Base-by-base conservation (phyloP, 2,113 vertebrate species). In the Ptilonorhynchus violaceus region DNA sequence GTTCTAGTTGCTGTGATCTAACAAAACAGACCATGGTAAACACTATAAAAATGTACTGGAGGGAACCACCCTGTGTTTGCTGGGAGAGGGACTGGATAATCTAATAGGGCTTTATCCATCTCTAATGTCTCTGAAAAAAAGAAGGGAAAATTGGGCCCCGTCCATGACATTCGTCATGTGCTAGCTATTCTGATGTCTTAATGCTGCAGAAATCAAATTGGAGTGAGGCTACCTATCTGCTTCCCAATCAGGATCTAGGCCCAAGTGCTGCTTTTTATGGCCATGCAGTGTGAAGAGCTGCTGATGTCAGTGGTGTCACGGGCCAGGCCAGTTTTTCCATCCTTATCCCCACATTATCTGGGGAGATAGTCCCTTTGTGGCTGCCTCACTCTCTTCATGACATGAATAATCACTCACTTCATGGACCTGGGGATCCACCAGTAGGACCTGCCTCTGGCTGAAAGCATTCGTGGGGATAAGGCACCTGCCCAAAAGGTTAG, bases 31-130 rank as follows among this genome's bases (percentile, higher is more conserved):
- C 96, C 92, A 78, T 93, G 93, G 95, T 97, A 96, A 97, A 97
- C 96, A 97, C 96, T 92, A 89, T 94, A 96, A 97, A 97, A 97
- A 96, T 95, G 96, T 96, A 94, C 96, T 96, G 96, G 76, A 96
- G 92, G 92, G 96, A 96, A 96, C 95, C 96, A 96, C 95, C 96
- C 96, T 92, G 60, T 75, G 88, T 96, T 95, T 96, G 96, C 96
- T 95, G 95, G 90, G 95, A 96, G 96, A 96, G 47, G 25, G 95
- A 96, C 85, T 79, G 95, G 79, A 93, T 95, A 94, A 96, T 96
- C 96, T 89, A 96, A 96, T 44, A 91, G 90, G 85, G 64, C 33
- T 97, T 96, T 91, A 97, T 95, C 83, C 95, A 95, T 96, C 90
- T 68, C 95, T 89, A 93, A 91, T 75, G 91, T 85, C 69, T 91